Base-by-base conservation (phyloP, 1,140 invertebrate species). In the Agrypnia vestita region DNA sequence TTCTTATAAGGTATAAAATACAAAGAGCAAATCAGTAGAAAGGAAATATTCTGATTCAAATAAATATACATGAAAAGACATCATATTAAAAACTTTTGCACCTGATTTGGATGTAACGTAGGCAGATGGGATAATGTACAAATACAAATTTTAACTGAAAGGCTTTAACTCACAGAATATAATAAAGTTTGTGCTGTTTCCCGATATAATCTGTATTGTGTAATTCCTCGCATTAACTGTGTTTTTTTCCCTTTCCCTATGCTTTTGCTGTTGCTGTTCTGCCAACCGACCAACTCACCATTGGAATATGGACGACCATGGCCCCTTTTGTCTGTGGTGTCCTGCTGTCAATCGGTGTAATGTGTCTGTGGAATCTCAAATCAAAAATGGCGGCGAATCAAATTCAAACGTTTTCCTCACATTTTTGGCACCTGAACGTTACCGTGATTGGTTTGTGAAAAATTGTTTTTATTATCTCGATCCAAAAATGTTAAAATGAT, bases 261-360 rank as follows among this genome's bases (percentile, higher is more conserved):
- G 59, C 59, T 62, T 62, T 62, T 35, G 59, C 53, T 62, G 59
- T 62, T 4, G 59, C 59, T 35, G 59, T 12, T 61, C 59, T 35
- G 25, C 25, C 25, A 35, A 35, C 6, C 25, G 25, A 35, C 25
- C 25, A 21, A 62, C 25, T n/a, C 25, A 62, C 59, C 59, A 62
- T 62, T 62, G 59, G 59, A 62, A 62, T 21, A 62, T 62, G 59
- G 59, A 62, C 59, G 4, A 19, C 59, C 59, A 62, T 62, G 59
- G 59, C 19, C 59, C 13, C 1, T 13, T 62, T 35, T 62, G 59
- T 62, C 49, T 51, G 11, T 15, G 11, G 49, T 51, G 6, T 35
- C 25, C 25, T 19, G 53, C 53, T 56, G 53, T 56, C 53, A 17
- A 56, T 56, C 25, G 53, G 53, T 56, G 53, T 56, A 56, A 17